These are phyloP conservation scores for Panulirus ornatus DNA, from an alignment of 1,140 invertebrate species.

Conservation along the genomic window DNA sequence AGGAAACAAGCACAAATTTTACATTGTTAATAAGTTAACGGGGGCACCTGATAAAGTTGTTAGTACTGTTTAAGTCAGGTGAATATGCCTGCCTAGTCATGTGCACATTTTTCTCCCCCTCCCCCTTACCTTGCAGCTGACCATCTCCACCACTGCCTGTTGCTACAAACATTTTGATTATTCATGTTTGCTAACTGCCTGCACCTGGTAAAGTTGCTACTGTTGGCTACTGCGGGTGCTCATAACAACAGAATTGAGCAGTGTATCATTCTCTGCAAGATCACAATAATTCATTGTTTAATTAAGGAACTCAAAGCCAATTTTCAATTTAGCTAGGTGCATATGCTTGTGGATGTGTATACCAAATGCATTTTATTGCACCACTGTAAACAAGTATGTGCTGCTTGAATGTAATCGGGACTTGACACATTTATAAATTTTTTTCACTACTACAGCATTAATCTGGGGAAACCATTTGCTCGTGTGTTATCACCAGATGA, in stretches of 20 bases:
- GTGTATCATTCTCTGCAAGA: not conserved
- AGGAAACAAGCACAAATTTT: conserved; percentile 96
- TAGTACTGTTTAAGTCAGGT: conserved; percentile 61
- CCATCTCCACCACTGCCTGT: conserved; percentile 53
- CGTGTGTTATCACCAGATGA: not conserved
- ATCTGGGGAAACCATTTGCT: not conserved
- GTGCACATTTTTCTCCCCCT: conserved; percentile 46
- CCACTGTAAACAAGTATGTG: not conserved
- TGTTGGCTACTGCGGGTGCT: not conserved
- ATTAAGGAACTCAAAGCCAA: not conserved
- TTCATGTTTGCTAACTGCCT: not conserved
- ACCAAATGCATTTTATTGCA: conserved; percentile 4
- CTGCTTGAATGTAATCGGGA: not conserved
- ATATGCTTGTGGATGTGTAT: conserved; percentile 5
- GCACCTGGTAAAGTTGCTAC: not conserved
- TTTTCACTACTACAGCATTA: not conserved
- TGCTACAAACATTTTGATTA: not conserved
- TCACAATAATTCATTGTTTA: not conserved
- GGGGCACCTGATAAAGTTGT: conserved; percentile 61
- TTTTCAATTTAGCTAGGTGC: not conserved
- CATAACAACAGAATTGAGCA: not conserved
- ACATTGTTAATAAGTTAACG: conserved; percentile 90
- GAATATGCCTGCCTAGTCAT: conserved; percentile 61
- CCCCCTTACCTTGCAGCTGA: conserved; percentile 41
- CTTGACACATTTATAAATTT: not conserved